Percentiles rank a stretch among this genome's conserved stretches.
These are phyloP conservation scores for Noctua pronuba DNA, from an alignment of 2,888 invertebrate genomes.

Conservation along the genomic window DNA sequence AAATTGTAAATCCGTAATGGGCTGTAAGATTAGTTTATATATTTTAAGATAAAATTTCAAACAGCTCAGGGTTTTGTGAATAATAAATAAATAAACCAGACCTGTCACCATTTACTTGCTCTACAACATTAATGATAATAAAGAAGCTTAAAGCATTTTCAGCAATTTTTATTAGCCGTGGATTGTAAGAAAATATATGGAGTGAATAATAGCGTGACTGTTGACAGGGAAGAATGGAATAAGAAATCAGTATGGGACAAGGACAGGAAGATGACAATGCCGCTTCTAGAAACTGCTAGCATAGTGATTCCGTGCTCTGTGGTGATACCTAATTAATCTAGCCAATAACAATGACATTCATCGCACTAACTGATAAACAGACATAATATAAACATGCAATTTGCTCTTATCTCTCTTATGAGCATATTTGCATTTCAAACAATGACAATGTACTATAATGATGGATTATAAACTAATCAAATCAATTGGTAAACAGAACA, in stretches of 20 bases:
- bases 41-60: no score
- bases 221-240: neutral
- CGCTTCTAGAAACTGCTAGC: neutral
- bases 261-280: neutral
- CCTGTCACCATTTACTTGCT: neutral
- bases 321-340: conserved; percentile 39
- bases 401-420: conserved; percentile 37
- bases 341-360: conserved; percentile 50
- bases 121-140: neutral
- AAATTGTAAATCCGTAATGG: no score
- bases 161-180: neutral
- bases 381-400: conserved; percentile 30
- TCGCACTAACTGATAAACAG: conserved; percentile 36
- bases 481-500: conserved; percentile 29
- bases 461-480: conserved; percentile 27
- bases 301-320: neutral
- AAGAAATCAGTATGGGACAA: neutral
- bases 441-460: conserved; percentile 34
- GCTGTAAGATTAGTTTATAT: no score
- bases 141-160: neutral
- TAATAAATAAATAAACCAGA: no score
- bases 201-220: neutral
- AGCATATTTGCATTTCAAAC: conserved; percentile 22
- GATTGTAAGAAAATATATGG: neutral
- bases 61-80: no score